Evolutionary conservation across 2,888 invertebrate genomes (phyloP).

Genomic region (Itoplectis maculator): DNA sequence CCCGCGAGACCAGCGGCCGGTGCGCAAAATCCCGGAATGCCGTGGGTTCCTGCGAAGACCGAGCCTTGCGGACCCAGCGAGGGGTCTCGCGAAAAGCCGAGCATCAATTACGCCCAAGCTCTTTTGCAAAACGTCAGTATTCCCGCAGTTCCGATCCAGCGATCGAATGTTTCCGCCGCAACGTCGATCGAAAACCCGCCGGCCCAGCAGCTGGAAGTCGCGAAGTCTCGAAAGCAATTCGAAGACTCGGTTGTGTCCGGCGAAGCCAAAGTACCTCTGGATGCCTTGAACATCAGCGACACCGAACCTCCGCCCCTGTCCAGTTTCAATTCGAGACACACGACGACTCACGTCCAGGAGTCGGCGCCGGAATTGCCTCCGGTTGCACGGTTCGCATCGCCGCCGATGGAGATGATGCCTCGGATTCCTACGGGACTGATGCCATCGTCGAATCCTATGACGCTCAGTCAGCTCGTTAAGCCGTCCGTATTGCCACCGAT

Average conservation of each 20-base stretch:
- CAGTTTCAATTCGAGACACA: slow-evolving; percentile 1
- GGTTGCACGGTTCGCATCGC: no score
- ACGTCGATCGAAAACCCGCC: neutral
- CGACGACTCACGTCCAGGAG: neutral
- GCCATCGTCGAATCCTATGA: no score
- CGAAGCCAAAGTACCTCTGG: neutral
- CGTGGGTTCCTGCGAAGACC: neutral
- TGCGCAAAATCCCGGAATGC: neutral
- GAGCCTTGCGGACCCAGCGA: neutral
- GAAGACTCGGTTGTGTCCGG: no score
- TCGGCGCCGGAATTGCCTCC: no score
- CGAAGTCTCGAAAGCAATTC: no score
- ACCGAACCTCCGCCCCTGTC: no score
- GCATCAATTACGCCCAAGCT: neutral
- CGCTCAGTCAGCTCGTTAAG: no score
- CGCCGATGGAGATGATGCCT: no score
- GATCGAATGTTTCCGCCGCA: neutral
- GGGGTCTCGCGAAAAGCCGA: neutral
- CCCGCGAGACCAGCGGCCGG: neutral
- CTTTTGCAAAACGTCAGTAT: neutral
- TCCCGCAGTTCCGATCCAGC: neutral
- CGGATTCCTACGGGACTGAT: no score
- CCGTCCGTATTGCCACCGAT: no score
- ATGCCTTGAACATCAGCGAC: no score
- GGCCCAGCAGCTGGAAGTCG: no score